A percentile compares a stretch with the other conserved stretches of the same genome.
Conservation (phyloP, 2,797 vertebrate species). For the Tragopan temminckii region DNA sequence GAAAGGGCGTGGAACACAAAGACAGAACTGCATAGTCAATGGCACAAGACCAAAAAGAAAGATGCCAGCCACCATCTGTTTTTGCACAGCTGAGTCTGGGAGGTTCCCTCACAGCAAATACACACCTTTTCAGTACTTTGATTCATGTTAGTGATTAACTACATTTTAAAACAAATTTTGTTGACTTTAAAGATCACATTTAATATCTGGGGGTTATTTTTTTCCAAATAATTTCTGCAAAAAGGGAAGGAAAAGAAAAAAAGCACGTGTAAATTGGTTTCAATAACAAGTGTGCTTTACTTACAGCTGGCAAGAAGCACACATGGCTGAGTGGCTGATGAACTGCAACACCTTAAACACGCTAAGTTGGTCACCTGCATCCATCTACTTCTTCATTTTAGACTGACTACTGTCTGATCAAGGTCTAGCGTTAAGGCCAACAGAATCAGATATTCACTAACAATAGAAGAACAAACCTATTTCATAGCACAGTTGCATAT, state of each 20-base stretch:
- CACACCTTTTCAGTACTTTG: neutral
- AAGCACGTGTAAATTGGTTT: neutral
- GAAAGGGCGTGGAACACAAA: neutral
- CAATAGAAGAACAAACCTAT: neutral
- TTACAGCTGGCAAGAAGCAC: neutral
- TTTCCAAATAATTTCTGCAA: neutral
- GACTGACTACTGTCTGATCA: neutral
- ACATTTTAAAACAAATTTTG: neutral
- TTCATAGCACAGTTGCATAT: neutral
- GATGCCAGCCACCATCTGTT: neutral
- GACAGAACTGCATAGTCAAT: neutral
- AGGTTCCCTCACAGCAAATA: neutral
- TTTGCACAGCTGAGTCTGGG: neutral
- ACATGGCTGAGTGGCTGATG: neutral
- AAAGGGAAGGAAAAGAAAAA: neutral
- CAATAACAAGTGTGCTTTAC: neutral
- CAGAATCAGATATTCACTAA: neutral
- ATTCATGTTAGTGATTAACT: neutral
- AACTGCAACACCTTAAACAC: neutral
- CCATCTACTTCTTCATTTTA: neutral
- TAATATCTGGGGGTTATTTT: neutral
- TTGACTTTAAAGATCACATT: neutral
- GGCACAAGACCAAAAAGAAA: neutral
- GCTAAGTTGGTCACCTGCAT: neutral
- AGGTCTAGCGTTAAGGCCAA: neutral